Conservation (phyloP, 2,888 invertebrate species). For the Leptinotarsa peninsularis region DNA sequence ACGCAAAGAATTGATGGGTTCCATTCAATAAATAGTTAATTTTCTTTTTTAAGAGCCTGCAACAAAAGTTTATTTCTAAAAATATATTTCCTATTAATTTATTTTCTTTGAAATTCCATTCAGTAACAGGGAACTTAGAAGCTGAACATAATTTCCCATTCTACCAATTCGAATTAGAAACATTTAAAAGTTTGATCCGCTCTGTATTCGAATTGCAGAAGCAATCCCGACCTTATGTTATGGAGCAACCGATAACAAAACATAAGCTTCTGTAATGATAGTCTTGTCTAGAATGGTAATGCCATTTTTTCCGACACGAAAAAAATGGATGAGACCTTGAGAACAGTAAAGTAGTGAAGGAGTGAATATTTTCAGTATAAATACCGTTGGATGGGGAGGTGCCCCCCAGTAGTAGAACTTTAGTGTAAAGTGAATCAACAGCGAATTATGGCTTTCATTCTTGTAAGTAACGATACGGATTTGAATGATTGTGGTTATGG, state of each 20-base stretch:
- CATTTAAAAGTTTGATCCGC: background rate
- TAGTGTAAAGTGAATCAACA: slow-evolving; percentile 38
- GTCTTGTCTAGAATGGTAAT: slow-evolving; percentile 36
- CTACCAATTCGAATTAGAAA: background rate
- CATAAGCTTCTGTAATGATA: slow-evolving; percentile 35
- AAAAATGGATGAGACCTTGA: slow-evolving; percentile 48
- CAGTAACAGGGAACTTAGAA: too few relatives aligned
- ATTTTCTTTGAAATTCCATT: too few relatives aligned
- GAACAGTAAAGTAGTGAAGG: slow-evolving; percentile 45
- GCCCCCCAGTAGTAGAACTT: slow-evolving; percentile 39
- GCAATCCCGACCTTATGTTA: slow-evolving; percentile 31
- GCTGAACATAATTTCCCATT: background rate
- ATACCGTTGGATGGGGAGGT: slow-evolving; percentile 46
- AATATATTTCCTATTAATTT: too few relatives aligned
- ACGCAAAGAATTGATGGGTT: too few relatives aligned
- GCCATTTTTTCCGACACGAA: slow-evolving; percentile 30
- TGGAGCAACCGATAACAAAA: slow-evolving; percentile 32
- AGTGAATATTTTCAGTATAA: slow-evolving; percentile 50
- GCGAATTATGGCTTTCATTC: slow-evolving; percentile 42
- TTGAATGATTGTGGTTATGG: background rate
- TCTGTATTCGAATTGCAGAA: slow-evolving; percentile 16
- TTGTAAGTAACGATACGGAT: slow-evolving; percentile 42
- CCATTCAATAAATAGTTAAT: too few relatives aligned
- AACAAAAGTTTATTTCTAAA: too few relatives aligned
- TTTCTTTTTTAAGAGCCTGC: too few relatives aligned